A percentile compares a stretch with the other conserved stretches of the same genome.
Evolutionary conservation across 2,797 vertebrate genomes (phyloP).

Genomic region (Acrossocheilus fasciatus): DNA sequence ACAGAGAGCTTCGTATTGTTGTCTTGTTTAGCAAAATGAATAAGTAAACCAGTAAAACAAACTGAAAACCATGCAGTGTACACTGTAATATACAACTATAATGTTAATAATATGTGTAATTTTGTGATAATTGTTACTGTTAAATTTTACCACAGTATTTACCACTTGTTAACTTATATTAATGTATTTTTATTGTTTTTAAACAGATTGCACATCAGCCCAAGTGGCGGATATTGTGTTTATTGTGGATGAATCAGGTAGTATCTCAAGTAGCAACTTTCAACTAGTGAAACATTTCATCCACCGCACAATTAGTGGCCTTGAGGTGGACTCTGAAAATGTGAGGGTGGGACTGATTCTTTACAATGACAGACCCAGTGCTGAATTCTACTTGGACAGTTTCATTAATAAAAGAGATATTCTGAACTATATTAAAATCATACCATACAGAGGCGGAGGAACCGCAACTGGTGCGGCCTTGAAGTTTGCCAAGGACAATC

Average conservation of each 20-base stretch:
- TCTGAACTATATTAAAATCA: conserved; percentile 78
- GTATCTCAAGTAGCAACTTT: conserved; percentile 74
- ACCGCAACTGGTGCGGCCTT: conserved; percentile 78
- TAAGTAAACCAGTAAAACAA: too few relatives aligned
- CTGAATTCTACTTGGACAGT: conserved; percentile 77
- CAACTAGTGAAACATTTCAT: conserved; percentile 79
- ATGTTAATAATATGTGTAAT: background rate
- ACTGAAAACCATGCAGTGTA: background rate
- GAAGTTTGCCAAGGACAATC: conserved; percentile 69
- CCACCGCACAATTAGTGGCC: conserved; percentile 73
- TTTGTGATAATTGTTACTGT: background rate
- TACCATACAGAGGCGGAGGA: conserved; percentile 75
- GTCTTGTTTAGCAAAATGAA: too few relatives aligned
- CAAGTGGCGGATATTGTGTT: conserved; percentile 83
- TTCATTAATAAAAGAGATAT: conserved; percentile 75
- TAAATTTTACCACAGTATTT: background rate
- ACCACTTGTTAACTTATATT: background rate
- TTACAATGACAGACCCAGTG: conserved; percentile 68
- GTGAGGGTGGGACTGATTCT: conserved; percentile 82
- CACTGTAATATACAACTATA: too few relatives aligned
- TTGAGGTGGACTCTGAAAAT: conserved; percentile 65
- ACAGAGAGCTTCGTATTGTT: background rate
- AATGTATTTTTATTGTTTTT: conserved; percentile 39
- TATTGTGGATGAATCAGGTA: conserved; percentile 82
- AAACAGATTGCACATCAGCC: conserved; percentile 77